Evolutionary conservation across 2,797 vertebrate species (phyloP).

Genomic region (Xenentodon cancila): DNA sequence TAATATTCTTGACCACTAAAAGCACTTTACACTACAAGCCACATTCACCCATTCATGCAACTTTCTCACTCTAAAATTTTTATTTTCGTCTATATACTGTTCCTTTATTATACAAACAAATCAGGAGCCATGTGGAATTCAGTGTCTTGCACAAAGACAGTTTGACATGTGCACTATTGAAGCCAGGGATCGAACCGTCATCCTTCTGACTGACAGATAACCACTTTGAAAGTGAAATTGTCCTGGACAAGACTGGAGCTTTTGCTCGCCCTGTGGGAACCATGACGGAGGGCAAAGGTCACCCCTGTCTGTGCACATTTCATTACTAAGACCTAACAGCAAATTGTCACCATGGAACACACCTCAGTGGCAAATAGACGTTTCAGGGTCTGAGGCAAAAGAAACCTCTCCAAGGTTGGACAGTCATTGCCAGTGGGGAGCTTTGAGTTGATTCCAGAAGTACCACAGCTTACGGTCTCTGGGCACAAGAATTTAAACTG

Average conservation of each 20-base stretch:
- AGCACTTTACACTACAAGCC: no score
- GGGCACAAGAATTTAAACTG: constrained; percentile 26
- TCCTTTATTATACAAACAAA: no score
- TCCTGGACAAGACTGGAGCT: constrained; percentile 66
- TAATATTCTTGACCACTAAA: not conserved
- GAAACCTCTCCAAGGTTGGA: constrained; percentile 46
- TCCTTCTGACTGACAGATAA: not conserved
- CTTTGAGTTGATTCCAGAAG: constrained; percentile 43
- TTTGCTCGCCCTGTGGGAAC: constrained; percentile 67
- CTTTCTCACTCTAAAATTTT: not conserved
- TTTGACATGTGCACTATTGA: no score
- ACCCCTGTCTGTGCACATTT: constrained; percentile 54
- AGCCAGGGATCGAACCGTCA: not conserved
- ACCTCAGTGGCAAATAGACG: constrained; percentile 64
- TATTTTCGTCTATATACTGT: no score
- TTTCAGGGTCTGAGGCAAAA: constrained; percentile 53
- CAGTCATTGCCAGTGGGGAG: constrained; percentile 52
- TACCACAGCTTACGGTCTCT: constrained; percentile 26
- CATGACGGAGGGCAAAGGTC: constrained; percentile 65
- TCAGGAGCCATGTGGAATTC: no score
- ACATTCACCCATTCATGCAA: not conserved
- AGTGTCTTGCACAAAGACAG: no score
- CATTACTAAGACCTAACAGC: constrained; percentile 66
- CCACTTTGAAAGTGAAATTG: constrained; percentile 70
- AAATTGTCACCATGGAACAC: constrained; percentile 68